These are phyloP conservation scores for Laothoe populi DNA, from an alignment of 2,888 invertebrate species.

Conservation along the genomic window DNA sequence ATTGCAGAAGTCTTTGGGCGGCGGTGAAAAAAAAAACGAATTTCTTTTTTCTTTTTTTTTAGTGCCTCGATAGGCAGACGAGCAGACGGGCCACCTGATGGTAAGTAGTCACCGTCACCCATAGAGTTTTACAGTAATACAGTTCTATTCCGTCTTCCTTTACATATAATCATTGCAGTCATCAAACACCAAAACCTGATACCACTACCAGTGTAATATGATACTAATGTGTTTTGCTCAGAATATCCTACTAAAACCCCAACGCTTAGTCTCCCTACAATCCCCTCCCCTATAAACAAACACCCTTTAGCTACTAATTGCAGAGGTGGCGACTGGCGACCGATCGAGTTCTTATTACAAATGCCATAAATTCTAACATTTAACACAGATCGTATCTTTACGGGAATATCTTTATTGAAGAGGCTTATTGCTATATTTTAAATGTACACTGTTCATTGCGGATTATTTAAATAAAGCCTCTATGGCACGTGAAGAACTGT, in stretches of 20 bases:
- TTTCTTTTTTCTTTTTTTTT: too few species aligned
- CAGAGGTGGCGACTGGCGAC: slow-evolving; percentile 58
- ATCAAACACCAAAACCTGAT: not conserved
- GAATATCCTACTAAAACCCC: not conserved
- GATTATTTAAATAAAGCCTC: too few species aligned
- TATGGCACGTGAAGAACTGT: too few species aligned
- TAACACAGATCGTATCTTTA: slow-evolving; percentile 45
- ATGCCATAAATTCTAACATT: slow-evolving; percentile 56
- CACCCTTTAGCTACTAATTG: slow-evolving; percentile 78
- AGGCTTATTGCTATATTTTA: not conserved
- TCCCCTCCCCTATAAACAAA: slow-evolving; percentile 61
- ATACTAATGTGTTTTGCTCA: not conserved
- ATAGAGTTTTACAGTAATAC: too few species aligned
- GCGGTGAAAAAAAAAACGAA: too few species aligned
- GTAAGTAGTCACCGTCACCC: too few species aligned
- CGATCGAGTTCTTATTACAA: slow-evolving; percentile 57
- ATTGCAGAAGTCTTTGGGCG: too few species aligned
- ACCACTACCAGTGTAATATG: not conserved
- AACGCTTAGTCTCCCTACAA: not conserved
- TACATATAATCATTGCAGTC: not conserved
- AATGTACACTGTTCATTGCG: too few species aligned
- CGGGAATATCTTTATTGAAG: not conserved
- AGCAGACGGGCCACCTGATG: too few species aligned
- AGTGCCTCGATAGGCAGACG: too few species aligned
- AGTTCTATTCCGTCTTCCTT: too few species aligned